Base-by-base conservation (phyloP, 2,888 invertebrate genomes). In the Pseudococcus longispinus region DNA sequence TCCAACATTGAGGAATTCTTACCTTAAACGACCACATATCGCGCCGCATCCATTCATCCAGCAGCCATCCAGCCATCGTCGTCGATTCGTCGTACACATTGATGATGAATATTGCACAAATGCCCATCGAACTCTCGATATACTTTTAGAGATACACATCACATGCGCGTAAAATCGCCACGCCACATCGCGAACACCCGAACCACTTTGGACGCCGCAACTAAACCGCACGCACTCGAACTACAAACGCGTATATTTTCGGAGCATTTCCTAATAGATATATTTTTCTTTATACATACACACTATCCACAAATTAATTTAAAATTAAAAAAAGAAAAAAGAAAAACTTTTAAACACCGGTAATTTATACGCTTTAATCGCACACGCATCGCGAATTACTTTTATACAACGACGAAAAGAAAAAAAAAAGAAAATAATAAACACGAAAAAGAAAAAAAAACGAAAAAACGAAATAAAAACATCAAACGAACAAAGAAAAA, bases 351-450 rank as follows among this genome's bases (percentile, higher is more conserved):
- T 29, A 65, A 80, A 80, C 77, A 80, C 77, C 77, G 77, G 77
- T 80, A 80, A 80, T 80, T 80, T 80, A 37, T 37, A 42, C 77
- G 77, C 77, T 80, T 80, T 80, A 80, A 80, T 20, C 77, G 77
- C 77, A 80, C 77, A 80, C 77, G 77, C 42, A 80, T 80, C 77
- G 77, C 77, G 77, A 80, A 80, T 11, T 29, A 70, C 29, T 32
- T 74, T 80, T 80, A 80, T 80, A 80, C 77, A 80, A 85, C 85
- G 55, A 85, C 20, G n/a, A n/a, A n/a, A 9, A 37, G 37, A 37
- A 37, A 37, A 37, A 84, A 84, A 85, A 84, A 84, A 84, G 44
- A 42, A 13, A 83, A 83, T 23, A 20, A 83, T 44, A 83, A 44
- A 60, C 55, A 60, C 2, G 26, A 65, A 37, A 84, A 84, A 85